phyloP scores from a whole-genome alignment of 2,113 vertebrate species.

The Thomomys bottae region DNA sequence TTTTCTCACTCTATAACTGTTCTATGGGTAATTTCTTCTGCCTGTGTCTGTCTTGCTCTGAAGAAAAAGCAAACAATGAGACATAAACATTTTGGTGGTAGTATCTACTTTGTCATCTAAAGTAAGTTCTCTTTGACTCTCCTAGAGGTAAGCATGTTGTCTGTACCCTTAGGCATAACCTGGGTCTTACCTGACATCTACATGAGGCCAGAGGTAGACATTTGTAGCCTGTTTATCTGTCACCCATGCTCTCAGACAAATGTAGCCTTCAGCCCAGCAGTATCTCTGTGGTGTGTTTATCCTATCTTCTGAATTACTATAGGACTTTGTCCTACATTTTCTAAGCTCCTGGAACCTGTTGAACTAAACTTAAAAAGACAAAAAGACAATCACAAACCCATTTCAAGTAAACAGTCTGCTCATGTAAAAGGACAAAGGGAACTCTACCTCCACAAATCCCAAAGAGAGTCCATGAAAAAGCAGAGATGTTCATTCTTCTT shows the following conservation, averaged over 20 bases:
- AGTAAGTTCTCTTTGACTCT: background rate
- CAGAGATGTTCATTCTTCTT: background rate
- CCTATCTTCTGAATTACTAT: background rate
- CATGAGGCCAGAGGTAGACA: background rate
- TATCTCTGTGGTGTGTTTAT: accelerated
- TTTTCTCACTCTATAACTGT: too few species aligned
- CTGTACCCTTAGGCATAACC: accelerated
- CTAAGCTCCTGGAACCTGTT: background rate
- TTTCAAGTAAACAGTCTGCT: background rate
- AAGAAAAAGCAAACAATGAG: background rate
- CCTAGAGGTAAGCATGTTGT: background rate
- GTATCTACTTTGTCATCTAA: background rate
- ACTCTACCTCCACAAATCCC: background rate
- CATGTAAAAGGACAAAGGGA: background rate
- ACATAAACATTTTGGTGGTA: background rate
- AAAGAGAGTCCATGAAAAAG: background rate
- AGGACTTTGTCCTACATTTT: too few species aligned
- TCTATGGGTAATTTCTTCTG: too few species aligned
- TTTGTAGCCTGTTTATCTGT: accelerated
- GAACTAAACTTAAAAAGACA: background rate
- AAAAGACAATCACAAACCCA: background rate
- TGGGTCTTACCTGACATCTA: background rate
- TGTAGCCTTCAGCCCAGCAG: too few species aligned
- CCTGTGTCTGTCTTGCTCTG: background rate
- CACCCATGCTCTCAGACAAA: background rate